Evolutionary conservation across 2,888 invertebrate species (phyloP).

Genomic region (Lasius platythorax): DNA sequence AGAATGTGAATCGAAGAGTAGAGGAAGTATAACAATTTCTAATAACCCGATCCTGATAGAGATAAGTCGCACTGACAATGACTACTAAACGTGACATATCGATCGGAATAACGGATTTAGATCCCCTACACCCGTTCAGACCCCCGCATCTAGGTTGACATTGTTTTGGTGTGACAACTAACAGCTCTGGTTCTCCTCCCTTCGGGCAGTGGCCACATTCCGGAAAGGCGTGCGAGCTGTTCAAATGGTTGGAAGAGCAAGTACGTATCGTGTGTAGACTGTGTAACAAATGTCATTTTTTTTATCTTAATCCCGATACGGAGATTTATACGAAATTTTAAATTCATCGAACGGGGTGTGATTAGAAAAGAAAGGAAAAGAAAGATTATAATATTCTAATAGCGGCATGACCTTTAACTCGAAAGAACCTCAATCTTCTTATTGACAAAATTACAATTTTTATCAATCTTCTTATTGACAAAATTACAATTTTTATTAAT

Average conservation of each 20-base stretch:
- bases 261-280: conserved; percentile 92
- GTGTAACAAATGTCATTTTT: conserved; percentile 79
- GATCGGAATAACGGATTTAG: conserved; percentile 69
- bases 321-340: conserved; percentile 28
- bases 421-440: neutral
- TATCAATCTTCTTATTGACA: neutral
- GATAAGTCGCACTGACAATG: conserved; percentile 27
- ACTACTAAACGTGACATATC: conserved; percentile 61
- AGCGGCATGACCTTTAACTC: conserved; percentile 23
- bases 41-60: neutral
- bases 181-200: conserved; percentile 87
- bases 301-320: conserved; percentile 61
- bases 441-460: neutral
- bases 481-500: neutral
- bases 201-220: conserved; percentile 98
- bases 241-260: conserved; percentile 99
- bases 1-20: neutral
- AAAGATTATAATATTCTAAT: neutral
- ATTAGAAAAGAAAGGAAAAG: conserved; percentile 14
- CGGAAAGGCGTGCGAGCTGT: conserved; percentile 99
- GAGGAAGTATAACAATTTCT: conserved; percentile 1
- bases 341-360: conserved; percentile 30
- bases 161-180: conserved; percentile 84
- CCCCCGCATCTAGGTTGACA: conserved; percentile 80
- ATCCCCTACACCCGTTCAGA: conserved; percentile 68